Conservation (phyloP, 2,113 vertebrate genomes). For the Neotoma lepida region DNA sequence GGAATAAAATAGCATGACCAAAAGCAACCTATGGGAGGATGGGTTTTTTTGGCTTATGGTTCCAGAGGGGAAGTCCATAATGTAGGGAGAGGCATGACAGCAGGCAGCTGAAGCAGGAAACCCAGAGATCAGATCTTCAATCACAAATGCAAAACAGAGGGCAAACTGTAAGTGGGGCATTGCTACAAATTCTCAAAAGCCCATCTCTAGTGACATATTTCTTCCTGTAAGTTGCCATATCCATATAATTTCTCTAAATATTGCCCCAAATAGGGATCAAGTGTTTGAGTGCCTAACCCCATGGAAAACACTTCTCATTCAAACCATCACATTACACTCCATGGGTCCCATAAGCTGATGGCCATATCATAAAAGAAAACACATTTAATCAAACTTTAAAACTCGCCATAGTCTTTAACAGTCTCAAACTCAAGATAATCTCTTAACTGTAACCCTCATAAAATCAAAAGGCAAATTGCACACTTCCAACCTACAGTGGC, state of each 20-base stretch:
- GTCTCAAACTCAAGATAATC: background rate
- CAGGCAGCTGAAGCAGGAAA: background rate
- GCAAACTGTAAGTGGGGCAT: background rate
- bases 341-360: background rate
- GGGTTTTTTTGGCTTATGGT: background rate
- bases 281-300: background rate
- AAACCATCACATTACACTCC: background rate
- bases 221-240: too few species aligned
- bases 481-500: background rate
- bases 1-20: background rate
- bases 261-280: background rate
- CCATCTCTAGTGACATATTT: background rate
- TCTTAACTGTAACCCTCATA: background rate
- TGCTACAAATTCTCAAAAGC: background rate
- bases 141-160: background rate
- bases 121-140: background rate
- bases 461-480: background rate
- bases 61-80: background rate
- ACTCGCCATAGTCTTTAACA: background rate
- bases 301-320: background rate
- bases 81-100: background rate
- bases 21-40: background rate
- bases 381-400: background rate
- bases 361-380: too few species aligned
- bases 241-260: background rate